phyloP scores from a whole-genome alignment of 2,888 invertebrate genomes.

The Carcina quercana region DNA sequence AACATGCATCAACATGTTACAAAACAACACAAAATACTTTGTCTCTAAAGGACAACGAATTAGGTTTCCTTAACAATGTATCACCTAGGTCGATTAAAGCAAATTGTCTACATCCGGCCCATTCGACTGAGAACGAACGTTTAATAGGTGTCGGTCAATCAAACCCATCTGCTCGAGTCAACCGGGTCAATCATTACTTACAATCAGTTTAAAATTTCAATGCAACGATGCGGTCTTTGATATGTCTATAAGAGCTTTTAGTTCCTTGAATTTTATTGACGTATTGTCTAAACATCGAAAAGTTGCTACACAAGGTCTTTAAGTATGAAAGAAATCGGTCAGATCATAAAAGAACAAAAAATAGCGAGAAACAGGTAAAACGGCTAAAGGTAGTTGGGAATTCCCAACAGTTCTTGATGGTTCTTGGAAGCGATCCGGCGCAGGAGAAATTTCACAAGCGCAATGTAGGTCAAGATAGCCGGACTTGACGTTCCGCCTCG shows the following conservation, averaged over 20 bases:
- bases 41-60: too few relatives aligned
- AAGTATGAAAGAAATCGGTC: too few relatives aligned
- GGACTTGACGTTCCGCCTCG: slow-evolving; percentile 66
- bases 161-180: slow-evolving; percentile 55
- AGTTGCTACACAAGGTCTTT: too few relatives aligned
- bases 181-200: slow-evolving; percentile 43
- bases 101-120: slow-evolving; percentile 66
- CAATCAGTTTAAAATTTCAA: slow-evolving; percentile 35
- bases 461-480: slow-evolving; percentile 69
- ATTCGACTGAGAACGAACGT: slow-evolving; percentile 50
- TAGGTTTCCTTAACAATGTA: too few relatives aligned
- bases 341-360: slow-evolving; percentile 6
- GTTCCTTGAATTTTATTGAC: too few relatives aligned
- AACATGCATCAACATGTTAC: too few relatives aligned
- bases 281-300: neutral
- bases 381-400: slow-evolving; percentile 37
- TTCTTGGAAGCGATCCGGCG: slow-evolving; percentile 53
- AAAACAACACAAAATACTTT: too few relatives aligned
- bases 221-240: too few relatives aligned
- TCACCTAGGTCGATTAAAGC: slow-evolving; percentile 48
- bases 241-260: too few relatives aligned
- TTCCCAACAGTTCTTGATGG: slow-evolving; percentile 57
- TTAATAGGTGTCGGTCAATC: slow-evolving; percentile 62
- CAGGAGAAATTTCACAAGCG: slow-evolving; percentile 69
- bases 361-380: slow-evolving; percentile 27